phyloP scores from a whole-genome alignment of 2,113 vertebrate species.

The Talpa occidentalis region DNA sequence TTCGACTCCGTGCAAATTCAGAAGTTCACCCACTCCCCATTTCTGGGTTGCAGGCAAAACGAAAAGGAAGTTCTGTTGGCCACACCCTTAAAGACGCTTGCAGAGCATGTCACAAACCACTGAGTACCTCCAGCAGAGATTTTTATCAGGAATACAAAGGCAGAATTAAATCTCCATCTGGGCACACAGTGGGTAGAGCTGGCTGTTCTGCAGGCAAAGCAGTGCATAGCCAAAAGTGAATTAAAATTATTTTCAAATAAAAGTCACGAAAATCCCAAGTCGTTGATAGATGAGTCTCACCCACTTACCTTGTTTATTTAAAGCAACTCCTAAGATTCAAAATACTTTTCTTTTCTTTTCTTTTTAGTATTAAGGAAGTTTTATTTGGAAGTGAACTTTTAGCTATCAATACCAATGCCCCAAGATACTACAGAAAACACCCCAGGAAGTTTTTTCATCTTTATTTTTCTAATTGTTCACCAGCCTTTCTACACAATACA shows the following conservation, averaged over 20 bases:
- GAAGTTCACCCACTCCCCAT: background rate
- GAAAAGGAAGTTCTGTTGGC: background rate
- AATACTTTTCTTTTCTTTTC: too few species aligned
- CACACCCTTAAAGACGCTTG: background rate
- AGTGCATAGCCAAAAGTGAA: background rate
- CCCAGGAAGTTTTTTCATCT: too few species aligned
- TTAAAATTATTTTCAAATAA: slow-evolving; percentile 14
- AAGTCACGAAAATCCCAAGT: background rate
- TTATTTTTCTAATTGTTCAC: too few species aligned
- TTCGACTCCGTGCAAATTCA: background rate
- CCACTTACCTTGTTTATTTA: background rate
- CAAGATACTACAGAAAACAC: too few species aligned
- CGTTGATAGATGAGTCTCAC: background rate
- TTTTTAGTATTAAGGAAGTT: too few species aligned
- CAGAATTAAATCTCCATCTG: background rate
- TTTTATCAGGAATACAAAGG: background rate
- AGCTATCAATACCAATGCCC: too few species aligned
- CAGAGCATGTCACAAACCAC: background rate
- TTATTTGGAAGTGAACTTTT: too few species aligned
- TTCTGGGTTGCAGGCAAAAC: background rate
- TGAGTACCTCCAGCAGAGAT: background rate
- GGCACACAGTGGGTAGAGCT: background rate
- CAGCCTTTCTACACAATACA: too few species aligned
- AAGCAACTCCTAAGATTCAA: background rate
- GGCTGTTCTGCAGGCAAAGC: background rate